phyloP scores from a whole-genome alignment of 2,888 invertebrate species.

The Melitaea athalia region DNA sequence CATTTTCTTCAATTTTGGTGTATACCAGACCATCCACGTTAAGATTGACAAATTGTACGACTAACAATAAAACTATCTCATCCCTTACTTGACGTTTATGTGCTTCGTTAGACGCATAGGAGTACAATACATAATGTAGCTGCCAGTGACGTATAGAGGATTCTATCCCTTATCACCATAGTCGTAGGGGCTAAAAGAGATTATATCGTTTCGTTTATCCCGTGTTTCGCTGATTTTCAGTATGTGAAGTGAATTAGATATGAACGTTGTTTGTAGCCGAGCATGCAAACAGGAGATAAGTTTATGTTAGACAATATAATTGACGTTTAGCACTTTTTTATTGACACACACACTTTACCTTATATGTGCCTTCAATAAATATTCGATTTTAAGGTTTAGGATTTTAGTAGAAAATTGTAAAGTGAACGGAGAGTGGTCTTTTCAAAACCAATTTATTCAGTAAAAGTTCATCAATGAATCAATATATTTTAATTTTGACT shows the following conservation, averaged over 20 bases:
- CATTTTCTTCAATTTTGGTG: not conserved
- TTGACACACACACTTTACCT: not conserved
- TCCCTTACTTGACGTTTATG: slow-evolving; percentile 7
- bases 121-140: not conserved
- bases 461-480: too few relatives aligned
- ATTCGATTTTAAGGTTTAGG: too few relatives aligned
- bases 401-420: too few relatives aligned
- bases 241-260: slow-evolving; percentile 10
- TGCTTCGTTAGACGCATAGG: slow-evolving; percentile 8
- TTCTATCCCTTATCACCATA: not conserved
- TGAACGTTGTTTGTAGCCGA: slow-evolving; percentile 4
- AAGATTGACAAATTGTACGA: slow-evolving; percentile 5
- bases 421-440: too few relatives aligned
- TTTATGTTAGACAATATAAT: not conserved
- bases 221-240: slow-evolving; percentile 6
- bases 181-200: not conserved
- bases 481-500: too few relatives aligned
- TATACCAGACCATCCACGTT: not conserved
- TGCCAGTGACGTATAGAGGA: not conserved
- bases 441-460: too few relatives aligned
- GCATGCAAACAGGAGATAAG: not conserved
- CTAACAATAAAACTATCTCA: not conserved
- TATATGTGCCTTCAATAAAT: too few relatives aligned
- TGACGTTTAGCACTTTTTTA: not conserved
- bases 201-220: not conserved